phyloP scores from a whole-genome alignment of 2,113 vertebrate genomes.

The Tor tambroides region DNA sequence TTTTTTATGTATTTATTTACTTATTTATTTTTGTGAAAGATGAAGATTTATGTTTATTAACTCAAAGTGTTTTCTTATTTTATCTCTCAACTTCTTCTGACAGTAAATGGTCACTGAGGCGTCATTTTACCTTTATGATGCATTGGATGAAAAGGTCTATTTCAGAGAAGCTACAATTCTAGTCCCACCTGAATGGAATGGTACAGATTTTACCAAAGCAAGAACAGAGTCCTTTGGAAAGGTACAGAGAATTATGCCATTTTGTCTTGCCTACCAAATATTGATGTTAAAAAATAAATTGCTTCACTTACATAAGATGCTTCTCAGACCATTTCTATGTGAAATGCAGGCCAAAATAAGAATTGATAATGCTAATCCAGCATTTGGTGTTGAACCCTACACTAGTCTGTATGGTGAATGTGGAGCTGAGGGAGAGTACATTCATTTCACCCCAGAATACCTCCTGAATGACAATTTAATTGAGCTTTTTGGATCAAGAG shows the following conservation, averaged over 20 bases:
- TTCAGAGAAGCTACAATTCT: constrained; percentile 73
- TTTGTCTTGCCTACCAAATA: background rate
- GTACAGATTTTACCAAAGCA: constrained; percentile 57
- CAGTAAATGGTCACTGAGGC: constrained; percentile 74
- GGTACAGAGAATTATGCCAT: constrained; percentile 54
- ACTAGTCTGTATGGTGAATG: constrained; percentile 64
- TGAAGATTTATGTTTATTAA: too few relatives aligned
- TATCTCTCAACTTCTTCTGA: background rate
- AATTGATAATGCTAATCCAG: too few relatives aligned
- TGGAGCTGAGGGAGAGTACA: constrained; percentile 70
- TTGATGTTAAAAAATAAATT: too few relatives aligned
- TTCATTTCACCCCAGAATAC: constrained; percentile 72
- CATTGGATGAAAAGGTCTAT: constrained; percentile 71
- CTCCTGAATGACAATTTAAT: constrained; percentile 61
- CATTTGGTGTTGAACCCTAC: too few relatives aligned
- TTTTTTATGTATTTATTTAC: too few relatives aligned
- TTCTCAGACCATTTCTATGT: too few relatives aligned
- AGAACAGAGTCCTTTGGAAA: constrained; percentile 68
- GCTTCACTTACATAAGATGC: too few relatives aligned
- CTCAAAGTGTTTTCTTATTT: too few relatives aligned
- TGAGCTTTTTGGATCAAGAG: constrained; percentile 66
- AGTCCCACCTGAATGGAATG: constrained; percentile 69
- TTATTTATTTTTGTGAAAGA: background rate
- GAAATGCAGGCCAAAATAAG: too few relatives aligned
- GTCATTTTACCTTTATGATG: constrained; percentile 72